Conservation (phyloP, 2,113 vertebrate species). For the Upupa epops region DNA sequence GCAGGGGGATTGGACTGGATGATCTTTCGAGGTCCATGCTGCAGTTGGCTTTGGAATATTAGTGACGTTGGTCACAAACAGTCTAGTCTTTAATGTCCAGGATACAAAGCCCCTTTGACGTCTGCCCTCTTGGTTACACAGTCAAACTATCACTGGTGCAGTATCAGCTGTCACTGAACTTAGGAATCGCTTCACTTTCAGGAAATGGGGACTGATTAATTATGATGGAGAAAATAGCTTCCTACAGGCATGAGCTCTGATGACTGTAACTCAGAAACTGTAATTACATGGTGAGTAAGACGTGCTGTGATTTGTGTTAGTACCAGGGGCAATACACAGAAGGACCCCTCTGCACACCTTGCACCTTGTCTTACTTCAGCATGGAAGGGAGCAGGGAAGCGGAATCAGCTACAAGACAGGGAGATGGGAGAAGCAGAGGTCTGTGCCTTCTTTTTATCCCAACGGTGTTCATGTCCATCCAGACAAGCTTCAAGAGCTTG, state of each 20-base stretch:
- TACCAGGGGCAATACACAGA: accelerated
- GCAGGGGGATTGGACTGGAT: too few species aligned
- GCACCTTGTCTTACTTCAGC: not conserved
- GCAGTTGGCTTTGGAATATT: not conserved
- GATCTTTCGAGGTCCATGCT: not conserved
- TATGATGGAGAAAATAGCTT: not conserved
- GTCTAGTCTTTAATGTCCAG: not conserved
- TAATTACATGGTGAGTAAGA: not conserved
- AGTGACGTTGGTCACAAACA: not conserved
- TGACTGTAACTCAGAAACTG: not conserved
- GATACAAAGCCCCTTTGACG: conserved; percentile 11
- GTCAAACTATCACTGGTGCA: not conserved
- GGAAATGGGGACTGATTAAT: conserved; percentile 25
- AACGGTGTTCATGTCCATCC: not conserved
- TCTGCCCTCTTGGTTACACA: not conserved
- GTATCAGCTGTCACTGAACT: not conserved
- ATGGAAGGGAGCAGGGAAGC: not conserved
- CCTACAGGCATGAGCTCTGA: not conserved
- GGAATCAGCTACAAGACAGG: not conserved
- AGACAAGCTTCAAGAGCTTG: not conserved
- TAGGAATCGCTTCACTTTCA: conserved; percentile 9
- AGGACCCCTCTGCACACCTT: not conserved
- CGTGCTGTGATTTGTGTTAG: not conserved
- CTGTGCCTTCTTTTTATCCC: not conserved
- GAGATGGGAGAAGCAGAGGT: not conserved